These are phyloP conservation scores for Didymodactylos carnosus DNA, from an alignment of 2,888 invertebrate species.

Conservation along the genomic window DNA sequence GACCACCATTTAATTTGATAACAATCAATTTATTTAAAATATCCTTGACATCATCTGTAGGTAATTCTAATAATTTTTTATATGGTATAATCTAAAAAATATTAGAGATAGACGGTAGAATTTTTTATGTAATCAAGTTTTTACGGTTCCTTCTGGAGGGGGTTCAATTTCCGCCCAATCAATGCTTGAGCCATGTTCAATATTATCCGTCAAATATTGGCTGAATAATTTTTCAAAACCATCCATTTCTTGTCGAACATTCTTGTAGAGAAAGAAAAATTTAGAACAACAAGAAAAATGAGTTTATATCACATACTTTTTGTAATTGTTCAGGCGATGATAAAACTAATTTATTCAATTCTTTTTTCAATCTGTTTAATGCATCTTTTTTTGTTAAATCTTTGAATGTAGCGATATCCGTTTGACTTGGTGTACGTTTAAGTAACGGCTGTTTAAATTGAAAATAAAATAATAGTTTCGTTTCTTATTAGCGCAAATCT, in stretches of 20 bases:
- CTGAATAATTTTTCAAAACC: conserved; percentile 65
- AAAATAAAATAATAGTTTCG: no score
- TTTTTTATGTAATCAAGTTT: conserved; percentile 19
- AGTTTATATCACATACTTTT: conserved; percentile 17
- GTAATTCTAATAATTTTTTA: conserved; percentile 14
- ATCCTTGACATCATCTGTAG: conserved; percentile 3
- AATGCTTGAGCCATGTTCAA: conserved; percentile 46
- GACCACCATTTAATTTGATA: conserved; percentile 34
- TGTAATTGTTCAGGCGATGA: conserved; percentile 29
- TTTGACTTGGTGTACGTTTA: conserved; percentile 38
- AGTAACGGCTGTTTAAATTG: no score
- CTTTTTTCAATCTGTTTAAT: conserved; percentile 56
- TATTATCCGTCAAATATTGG: conserved; percentile 46
- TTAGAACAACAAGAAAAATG: conserved; percentile 1
- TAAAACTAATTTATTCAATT: conserved; percentile 50
- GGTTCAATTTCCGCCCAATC: conserved; percentile 80
- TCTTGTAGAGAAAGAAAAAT: conserved; percentile 25
- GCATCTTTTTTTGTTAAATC: conserved; percentile 89
- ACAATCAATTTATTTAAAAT: conserved; percentile 32
- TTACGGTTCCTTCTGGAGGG: conserved; percentile 61
- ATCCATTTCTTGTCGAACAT: conserved; percentile 51
- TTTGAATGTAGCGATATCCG: conserved; percentile 54
- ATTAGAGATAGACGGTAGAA: not conserved
- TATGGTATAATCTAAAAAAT: conserved; percentile 18
- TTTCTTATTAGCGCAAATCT: no score